Evolutionary conservation across 2,113 vertebrate genomes (phyloP), one percentile per base, ranked within the genome.

Genomic region (Periophthalmodon schlosseri): DNA sequence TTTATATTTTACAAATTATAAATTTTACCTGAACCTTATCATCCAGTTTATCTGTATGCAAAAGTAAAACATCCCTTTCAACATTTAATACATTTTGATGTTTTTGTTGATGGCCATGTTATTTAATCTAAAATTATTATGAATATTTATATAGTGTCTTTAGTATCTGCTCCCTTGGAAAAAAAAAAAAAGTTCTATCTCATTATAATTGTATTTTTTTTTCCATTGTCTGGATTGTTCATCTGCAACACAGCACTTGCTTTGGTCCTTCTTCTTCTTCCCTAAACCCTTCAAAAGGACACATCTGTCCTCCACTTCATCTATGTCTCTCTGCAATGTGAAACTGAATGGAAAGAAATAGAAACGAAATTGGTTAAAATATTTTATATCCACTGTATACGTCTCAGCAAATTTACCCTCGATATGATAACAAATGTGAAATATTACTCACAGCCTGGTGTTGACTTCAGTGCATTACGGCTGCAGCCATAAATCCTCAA

Each of bases 381-480:
- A 85, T 91, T 91, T 92, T 89, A 93, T 93, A 84, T 87, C 76
- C 79, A 52, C 87, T 73, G 47, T 88, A 89, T 87, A 89, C 54
- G 86, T 93, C 91, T 83, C 78, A 80, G 86, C 81, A 91, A 91
- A 94, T 94, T 92, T 93, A 92, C 89, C 80, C 91, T 87, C 85
- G 74, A 91, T 91, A 91, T 86, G 87, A 94, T 92, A 93, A 92
- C 91, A 93, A 91, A 89, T 76, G 79, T 94, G 89, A 93, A 93
- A 91, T 93, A 94, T 93, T 89, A 92, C 92, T 89, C 82, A 73
- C 86, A 85, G 91, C 85, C 90, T 88, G 84, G 83, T 89, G 91
- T 91, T 50, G 87, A 90, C 90, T 90, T 91, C 88, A 82, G 85
- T 89, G 81, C 84, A 90, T 93, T 92, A 92, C 79, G 34, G 75